phyloP scores from a whole-genome alignment of 2,113 vertebrate genomes.

The Elanoides forficatus region DNA sequence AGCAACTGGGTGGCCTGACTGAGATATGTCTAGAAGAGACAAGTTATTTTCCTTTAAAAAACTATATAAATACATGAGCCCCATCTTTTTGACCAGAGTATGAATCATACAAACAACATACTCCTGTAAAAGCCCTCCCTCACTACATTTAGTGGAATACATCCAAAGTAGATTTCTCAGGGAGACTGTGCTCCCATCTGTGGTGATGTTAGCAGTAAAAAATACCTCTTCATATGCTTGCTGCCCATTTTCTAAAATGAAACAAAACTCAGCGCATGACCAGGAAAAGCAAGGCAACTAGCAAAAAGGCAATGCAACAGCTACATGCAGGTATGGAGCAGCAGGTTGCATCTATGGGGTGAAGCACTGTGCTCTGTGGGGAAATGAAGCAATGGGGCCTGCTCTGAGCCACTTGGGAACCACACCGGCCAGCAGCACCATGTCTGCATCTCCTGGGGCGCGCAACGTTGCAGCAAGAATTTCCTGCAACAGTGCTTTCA shows the following conservation, averaged over 20 bases:
- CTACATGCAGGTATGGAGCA: background rate
- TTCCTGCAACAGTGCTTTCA: background rate
- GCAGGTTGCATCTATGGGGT: background rate
- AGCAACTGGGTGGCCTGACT: background rate
- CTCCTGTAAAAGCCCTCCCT: background rate
- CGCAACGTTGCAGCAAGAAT: accelerated
- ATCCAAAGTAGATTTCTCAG: background rate
- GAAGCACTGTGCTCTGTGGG: background rate
- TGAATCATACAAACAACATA: background rate
- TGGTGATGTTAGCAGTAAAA: background rate
- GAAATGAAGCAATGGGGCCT: accelerated
- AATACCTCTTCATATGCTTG: background rate
- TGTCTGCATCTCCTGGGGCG: accelerated
- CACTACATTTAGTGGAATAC: background rate
- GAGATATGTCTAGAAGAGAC: background rate
- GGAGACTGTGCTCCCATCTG: background rate
- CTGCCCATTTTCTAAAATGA: background rate
- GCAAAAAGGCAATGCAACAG: background rate
- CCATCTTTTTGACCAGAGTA: background rate
- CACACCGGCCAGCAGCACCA: background rate
- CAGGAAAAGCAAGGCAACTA: background rate
- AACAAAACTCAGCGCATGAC: background rate
- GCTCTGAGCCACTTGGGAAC: background rate
- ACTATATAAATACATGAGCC: background rate
- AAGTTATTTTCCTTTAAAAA: background rate